A percentile compares a stretch with the other conserved stretches of the same genome.
Conservation (phyloP, 2,888 invertebrate species). For the Aspidiotus rigidus region DNA sequence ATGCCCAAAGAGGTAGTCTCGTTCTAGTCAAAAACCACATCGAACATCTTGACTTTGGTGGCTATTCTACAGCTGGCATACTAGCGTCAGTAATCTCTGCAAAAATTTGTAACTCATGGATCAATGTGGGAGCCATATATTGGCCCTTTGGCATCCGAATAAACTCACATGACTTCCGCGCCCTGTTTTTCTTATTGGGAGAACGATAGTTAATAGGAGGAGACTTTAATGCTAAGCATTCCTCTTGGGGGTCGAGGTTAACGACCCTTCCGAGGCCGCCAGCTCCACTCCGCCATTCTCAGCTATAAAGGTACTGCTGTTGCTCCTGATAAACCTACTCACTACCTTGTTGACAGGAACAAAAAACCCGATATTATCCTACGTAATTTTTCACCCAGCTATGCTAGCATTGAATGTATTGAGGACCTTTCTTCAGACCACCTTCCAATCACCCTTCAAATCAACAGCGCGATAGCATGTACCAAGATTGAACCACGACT, state of each 20-base stretch:
- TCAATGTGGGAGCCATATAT: background rate
- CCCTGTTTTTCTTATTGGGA: background rate
- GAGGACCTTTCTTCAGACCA: background rate
- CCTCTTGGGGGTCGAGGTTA: background rate
- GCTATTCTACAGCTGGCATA: background rate
- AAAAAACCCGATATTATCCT: background rate
- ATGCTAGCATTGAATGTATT: background rate
- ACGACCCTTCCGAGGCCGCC: background rate
- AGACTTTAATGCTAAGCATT: background rate
- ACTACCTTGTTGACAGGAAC: background rate
- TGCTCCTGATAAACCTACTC: background rate
- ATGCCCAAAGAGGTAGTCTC: background rate
- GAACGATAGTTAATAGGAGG: background rate
- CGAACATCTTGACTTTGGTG: background rate
- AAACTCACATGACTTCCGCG: background rate
- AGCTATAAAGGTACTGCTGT: background rate
- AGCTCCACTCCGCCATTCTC: background rate
- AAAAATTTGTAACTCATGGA: background rate
- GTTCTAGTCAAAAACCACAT: background rate
- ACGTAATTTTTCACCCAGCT: background rate
- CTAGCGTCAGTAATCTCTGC: background rate
- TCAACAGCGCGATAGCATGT: background rate
- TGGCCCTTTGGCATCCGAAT: background rate
- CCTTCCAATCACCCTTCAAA: background rate
- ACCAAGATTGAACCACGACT: background rate